Percentiles rank a stretch among this genome's conserved stretches.
Evolutionary conservation across 2,113 vertebrate species (phyloP).

Genomic region (Plecturocebus donacophilus): DNA sequence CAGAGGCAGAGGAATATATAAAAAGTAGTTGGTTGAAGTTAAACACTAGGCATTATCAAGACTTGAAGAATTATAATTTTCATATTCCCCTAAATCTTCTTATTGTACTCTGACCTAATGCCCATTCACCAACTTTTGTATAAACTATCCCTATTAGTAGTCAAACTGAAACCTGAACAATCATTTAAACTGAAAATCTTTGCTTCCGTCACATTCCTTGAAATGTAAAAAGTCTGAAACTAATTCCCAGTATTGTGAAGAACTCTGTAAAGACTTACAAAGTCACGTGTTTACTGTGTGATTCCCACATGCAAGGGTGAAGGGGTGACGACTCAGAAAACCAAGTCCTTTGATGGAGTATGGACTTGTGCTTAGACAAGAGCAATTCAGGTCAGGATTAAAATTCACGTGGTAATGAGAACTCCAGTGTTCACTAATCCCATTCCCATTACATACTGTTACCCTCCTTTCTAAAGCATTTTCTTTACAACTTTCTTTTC

Average conservation of each 20-base stretch:
- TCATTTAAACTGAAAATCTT: background rate
- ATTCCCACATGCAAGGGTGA: background rate
- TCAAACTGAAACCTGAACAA: background rate
- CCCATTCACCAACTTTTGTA: background rate
- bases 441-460: background rate
- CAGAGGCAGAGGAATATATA: background rate
- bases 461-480: slow-evolving; percentile 15
- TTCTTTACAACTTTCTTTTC: slow-evolving; percentile 45
- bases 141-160: background rate
- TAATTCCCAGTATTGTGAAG: background rate
- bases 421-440: background rate
- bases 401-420: background rate
- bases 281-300: background rate
- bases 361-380: background rate
- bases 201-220: background rate
- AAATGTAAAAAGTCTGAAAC: slow-evolving; percentile 6
- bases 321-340: background rate
- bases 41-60: background rate
- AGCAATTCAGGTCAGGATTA: background rate
- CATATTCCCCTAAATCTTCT: background rate
- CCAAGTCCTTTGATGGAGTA: background rate
- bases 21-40: background rate
- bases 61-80: background rate
- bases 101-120: background rate
- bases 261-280: background rate